phyloP scores from a whole-genome alignment of 2,888 invertebrate species.

The Pilophorus perplexus region DNA sequence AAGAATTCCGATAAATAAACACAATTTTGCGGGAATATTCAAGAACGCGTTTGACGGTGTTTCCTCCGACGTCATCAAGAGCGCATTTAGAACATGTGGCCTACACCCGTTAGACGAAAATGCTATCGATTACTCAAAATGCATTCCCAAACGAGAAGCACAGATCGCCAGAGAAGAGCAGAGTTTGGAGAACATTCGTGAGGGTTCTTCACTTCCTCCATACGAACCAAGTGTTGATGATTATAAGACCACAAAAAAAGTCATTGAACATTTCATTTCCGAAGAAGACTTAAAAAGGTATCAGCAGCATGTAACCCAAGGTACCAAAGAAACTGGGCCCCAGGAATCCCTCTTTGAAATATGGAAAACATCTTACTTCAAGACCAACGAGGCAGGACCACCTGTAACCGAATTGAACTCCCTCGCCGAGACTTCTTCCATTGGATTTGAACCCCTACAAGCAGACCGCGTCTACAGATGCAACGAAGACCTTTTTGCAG shows the following conservation, averaged over 20 bases:
- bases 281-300: not conserved
- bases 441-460: not conserved
- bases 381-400: no score
- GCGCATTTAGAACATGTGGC: conserved; percentile 9
- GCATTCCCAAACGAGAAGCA: not conserved
- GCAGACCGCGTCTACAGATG: not conserved
- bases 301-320: not conserved
- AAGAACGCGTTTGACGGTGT: conserved; percentile 4
- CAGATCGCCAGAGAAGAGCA: not conserved
- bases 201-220: no score
- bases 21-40: conserved; percentile 7
- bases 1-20: not conserved
- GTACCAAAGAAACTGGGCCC: not conserved
- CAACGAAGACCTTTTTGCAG: not conserved
- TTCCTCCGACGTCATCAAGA: not conserved
- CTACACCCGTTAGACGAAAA: conserved; percentile 44
- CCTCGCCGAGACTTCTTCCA: no score
- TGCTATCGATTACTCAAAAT: conserved; percentile 13
- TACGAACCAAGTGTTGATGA: not conserved
- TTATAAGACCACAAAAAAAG: not conserved
- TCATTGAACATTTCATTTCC: not conserved
- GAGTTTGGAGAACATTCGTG: not conserved
- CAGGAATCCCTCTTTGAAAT: not conserved
- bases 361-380: not conserved
- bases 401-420: no score